Base-by-base conservation (phyloP, 2,888 invertebrate species). In the Strigamia crassipes region DNA sequence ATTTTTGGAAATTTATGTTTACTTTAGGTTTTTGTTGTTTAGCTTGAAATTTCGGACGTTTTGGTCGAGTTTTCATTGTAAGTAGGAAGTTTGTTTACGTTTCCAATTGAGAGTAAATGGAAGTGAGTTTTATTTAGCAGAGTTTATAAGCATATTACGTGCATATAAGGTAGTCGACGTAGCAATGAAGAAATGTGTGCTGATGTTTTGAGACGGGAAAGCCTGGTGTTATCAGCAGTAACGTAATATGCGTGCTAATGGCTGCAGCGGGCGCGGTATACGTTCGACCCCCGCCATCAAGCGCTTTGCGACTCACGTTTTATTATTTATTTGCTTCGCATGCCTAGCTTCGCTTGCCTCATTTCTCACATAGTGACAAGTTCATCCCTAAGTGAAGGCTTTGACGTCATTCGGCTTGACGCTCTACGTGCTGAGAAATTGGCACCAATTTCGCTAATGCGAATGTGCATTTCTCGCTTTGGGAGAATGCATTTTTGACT, bases 181-280 rank as follows among this genome's bases (percentile, higher is more conserved):
- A 51, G 51, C 51, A 51, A 51, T 51, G 51, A 66, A 66, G 66
- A 23, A 31, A 27, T 23, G 66, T 15, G 15, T 10, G 61, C 21
- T 12, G 23, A 15, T 23, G 31, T 66, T 66, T 34, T 3, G 34
- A 34, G 34, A 34, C 31, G 31, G 31, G n/a, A 66, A 66, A 66
- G 27, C 66, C 31, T 27, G 27, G 66, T 66, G 21, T 66, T 66
- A 66, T 66, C 66, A 66, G 27, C 66, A 66, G 66, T 66, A 66
- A 66, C 66, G 66, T 66, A 66, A 66, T 66, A 66, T 66, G 66
- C 66, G 66, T 66, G 66, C 66, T 66, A 66, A 66, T 66, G 66
- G 66, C 27, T 23, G 66, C 66, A 66, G 27, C 66, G 66, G 66
- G 66, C 66, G 27, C 66, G 66, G 23, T 27, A 23, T 31, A 31